phyloP scores from a whole-genome alignment of 2,888 invertebrate genomes.

The Andrena bicolor region DNA sequence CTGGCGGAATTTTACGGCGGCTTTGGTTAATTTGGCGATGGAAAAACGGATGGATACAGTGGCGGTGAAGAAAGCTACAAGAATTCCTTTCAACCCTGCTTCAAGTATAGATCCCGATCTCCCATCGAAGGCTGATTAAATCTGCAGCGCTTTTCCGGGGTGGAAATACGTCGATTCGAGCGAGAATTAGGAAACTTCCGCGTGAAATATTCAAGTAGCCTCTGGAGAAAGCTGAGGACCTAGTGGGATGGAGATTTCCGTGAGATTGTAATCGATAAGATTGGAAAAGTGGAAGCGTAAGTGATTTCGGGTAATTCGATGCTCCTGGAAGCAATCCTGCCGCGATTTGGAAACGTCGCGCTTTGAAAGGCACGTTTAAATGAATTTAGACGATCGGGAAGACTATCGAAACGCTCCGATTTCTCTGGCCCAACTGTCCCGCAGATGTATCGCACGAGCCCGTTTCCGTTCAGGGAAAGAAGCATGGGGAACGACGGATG shows the following conservation, averaged over 20 bases:
- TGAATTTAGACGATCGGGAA: neutral
- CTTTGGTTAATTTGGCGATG: constrained; percentile 10
- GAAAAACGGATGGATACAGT: constrained; percentile 30
- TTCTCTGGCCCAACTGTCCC: too few species aligned
- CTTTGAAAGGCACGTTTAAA: neutral
- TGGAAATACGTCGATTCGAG: constrained; percentile 30
- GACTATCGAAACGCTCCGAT: neutral
- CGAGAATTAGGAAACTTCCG: constrained; percentile 46
- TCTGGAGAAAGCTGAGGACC: neutral
- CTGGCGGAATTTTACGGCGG: neutral
- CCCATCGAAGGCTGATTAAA: constrained; percentile 45
- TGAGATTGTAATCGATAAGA: constrained; percentile 13
- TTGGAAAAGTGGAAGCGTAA: constrained; percentile 7
- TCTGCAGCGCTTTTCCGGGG: constrained; percentile 20
- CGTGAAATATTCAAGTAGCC: constrained; percentile 35
- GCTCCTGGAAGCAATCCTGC: too few species aligned
- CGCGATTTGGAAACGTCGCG: too few species aligned
- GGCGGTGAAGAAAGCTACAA: constrained; percentile 28
- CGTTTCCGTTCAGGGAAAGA: neutral
- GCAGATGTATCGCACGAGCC: neutral
- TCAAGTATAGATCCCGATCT: constrained; percentile 37
- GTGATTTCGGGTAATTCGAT: neutral
- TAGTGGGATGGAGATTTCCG: neutral
- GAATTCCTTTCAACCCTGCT: constrained; percentile 23
- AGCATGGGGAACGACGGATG: neutral